A percentile compares a stretch with the other conserved stretches of the same genome.
Evolutionary conservation across 2,888 invertebrate species (phyloP).

Genomic region (Heliconius charithonia): DNA sequence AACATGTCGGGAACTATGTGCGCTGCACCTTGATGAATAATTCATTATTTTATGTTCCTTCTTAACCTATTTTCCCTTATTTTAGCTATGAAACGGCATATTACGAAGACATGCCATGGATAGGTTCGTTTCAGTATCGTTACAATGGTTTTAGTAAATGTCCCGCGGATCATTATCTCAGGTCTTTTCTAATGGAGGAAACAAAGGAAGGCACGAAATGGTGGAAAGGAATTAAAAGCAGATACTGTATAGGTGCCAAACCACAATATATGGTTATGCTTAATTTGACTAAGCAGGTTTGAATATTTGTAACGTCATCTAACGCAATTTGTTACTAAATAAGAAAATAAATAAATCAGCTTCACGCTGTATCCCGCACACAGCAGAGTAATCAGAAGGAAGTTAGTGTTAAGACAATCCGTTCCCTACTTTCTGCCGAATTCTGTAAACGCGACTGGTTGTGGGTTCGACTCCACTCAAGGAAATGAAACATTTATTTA

Average conservation of each 20-base stretch:
- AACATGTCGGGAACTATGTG: no score
- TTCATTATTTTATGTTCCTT: not conserved
- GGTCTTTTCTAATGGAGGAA: slow-evolving; percentile 90
- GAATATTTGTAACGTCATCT: not conserved
- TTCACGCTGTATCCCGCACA: no score
- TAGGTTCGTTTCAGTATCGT: slow-evolving; percentile 95
- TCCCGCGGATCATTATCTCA: slow-evolving; percentile 96
- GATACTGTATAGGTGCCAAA: slow-evolving; percentile 85
- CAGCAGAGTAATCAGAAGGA: no score
- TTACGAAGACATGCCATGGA: slow-evolving; percentile 92
- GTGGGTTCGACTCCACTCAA: no score
- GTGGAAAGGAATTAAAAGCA: slow-evolving; percentile 72
- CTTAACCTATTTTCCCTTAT: not conserved
- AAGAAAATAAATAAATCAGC: no score
- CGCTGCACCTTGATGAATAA: no score
- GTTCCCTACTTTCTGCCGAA: no score
- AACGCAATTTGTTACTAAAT: no score
- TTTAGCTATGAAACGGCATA: slow-evolving; percentile 88
- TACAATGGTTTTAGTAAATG: slow-evolving; percentile 92
- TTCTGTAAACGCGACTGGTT: no score
- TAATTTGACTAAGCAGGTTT: slow-evolving; percentile 83
- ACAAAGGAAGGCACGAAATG: slow-evolving; percentile 50
- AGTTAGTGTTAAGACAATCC: no score
- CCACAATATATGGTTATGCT: slow-evolving; percentile 88
- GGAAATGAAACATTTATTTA: no score